Base-by-base conservation (phyloP, 2,888 invertebrate species). In the Xanthorhoe designata region DNA sequence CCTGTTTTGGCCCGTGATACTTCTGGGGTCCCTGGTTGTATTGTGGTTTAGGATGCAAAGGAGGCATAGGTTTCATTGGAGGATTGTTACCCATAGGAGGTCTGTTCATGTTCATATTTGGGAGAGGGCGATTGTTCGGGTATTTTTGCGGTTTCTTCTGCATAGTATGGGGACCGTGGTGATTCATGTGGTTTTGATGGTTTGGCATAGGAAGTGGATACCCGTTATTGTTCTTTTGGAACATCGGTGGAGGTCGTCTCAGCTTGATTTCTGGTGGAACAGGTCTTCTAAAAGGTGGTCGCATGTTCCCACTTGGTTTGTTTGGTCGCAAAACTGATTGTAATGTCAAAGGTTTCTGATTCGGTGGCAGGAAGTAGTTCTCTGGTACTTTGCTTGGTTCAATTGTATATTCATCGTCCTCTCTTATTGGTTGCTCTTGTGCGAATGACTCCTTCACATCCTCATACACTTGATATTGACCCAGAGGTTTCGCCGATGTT, bases 211-310 rank as follows among this genome's bases (percentile, higher is more conserved):
- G 76, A 15, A 92, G 71, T 2, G 92, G 92, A 63, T 91, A 92
- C 10, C 81, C 84, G 54, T 71, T 73, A 55, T 82, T 86, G 2
- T 75, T 78, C 73, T 90, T 90, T 24, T 81, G 84, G 55, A 80
- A 83, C 68, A 81, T 81, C 0, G 79, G 78, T 5, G 84, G 83
- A 45, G 83, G 92, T 70, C 93, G 81, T 47, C 91, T 87, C n/a
- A 90, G 69, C 70, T 91, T 91, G 24, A 94, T 92, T 78, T 93
- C 93, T n/a, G 92, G 92, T 0, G 92, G 92, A 2, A 77, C 75
- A 0, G 94, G 93, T 9, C 92, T 84, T 51, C 92, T 84, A 69
- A 87, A 93, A 0, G 86, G 87, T 29, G 91, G 91, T 66, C 91
- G 79, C 74, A 83, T 81, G 45, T 85, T 84, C 7, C 80, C 84